A percentile compares a stretch with the other conserved stretches of the same genome.
Evolutionary conservation across 2,888 invertebrate species (phyloP).

Genomic region (Archaeoteleia sp.): DNA sequence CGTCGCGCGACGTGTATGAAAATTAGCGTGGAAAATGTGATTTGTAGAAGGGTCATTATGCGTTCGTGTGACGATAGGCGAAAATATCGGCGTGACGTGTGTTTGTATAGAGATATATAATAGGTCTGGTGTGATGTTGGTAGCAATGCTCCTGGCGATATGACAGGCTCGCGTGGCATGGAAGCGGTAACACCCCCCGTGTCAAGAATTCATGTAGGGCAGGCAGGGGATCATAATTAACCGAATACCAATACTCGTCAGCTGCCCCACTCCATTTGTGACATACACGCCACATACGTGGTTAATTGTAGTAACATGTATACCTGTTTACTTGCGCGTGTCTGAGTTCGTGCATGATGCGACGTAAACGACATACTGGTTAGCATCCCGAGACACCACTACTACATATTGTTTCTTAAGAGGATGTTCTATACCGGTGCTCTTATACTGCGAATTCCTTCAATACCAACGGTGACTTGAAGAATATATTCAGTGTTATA

Average conservation of each 20-base stretch:
- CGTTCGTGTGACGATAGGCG: conserved; percentile 42
- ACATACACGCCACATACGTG: conserved; percentile 65
- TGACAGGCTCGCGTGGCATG: conserved; percentile 73
- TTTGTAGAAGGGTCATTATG: conserved; percentile 42
- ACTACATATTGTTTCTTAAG: conserved; percentile 8
- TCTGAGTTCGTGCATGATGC: conserved; percentile 38
- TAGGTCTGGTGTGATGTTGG: conserved; percentile 63
- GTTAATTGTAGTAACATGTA: conserved; percentile 66
- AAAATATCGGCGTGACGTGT: conserved; percentile 48
- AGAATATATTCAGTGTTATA: no score
- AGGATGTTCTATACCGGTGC: neutral
- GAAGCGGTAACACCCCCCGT: conserved; percentile 71
- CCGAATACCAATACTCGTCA: conserved; percentile 74
- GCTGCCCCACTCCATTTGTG: conserved; percentile 65
- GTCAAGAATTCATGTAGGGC: conserved; percentile 74
- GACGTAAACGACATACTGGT: conserved; percentile 42
- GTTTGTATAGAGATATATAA: conserved; percentile 53
- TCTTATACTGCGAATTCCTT: no score
- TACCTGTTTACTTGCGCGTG: conserved; percentile 60
- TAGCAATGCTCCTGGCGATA: conserved; percentile 71
- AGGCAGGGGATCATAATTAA: conserved; percentile 74
- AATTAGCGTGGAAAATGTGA: conserved; percentile 37
- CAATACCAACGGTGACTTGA: no score
- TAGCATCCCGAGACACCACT: conserved; percentile 25
- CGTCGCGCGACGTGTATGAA: conserved; percentile 1